Conservation (phyloP, 2,113 vertebrate genomes). For the Epinephelus moara region DNA sequence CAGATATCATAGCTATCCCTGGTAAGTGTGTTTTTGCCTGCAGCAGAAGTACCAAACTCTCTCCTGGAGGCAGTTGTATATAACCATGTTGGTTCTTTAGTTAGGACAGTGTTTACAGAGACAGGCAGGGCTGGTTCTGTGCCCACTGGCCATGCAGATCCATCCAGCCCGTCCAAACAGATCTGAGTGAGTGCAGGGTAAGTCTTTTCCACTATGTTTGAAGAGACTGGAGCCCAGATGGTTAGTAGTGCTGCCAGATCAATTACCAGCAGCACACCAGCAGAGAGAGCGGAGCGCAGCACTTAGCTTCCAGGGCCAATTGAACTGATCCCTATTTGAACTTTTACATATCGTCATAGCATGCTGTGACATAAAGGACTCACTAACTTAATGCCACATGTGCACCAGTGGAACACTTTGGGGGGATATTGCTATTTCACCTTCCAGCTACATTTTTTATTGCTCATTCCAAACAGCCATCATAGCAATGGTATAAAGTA, state of each 20-base stretch:
- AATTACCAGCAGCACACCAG: conserved; percentile 74
- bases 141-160: conserved; percentile 37
- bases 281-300: conserved; percentile 49
- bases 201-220: conserved; percentile 65
- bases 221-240: conserved; percentile 72
- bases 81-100: neutral
- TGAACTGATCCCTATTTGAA: conserved; percentile 64
- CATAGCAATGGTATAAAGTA: conserved; percentile 28
- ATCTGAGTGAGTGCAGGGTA: conserved; percentile 52
- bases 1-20: neutral
- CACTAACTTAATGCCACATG: conserved; percentile 53
- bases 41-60: neutral
- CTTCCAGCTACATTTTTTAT: conserved; percentile 60
- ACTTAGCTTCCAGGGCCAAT: conserved; percentile 61
- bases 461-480: conserved; percentile 55
- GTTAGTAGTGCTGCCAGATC: conserved; percentile 77
- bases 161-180: conserved; percentile 49
- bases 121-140: conserved; percentile 13
- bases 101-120: conserved; percentile 31
- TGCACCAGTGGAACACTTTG: conserved; percentile 38
- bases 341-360: conserved; percentile 62
- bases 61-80: neutral
- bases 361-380: conserved; percentile 63
- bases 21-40: too few relatives aligned
- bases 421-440: conserved; percentile 44